These are phyloP conservation scores for Aleiodes leptofemur DNA, from an alignment of 2,888 invertebrate genomes.

Conservation along the genomic window DNA sequence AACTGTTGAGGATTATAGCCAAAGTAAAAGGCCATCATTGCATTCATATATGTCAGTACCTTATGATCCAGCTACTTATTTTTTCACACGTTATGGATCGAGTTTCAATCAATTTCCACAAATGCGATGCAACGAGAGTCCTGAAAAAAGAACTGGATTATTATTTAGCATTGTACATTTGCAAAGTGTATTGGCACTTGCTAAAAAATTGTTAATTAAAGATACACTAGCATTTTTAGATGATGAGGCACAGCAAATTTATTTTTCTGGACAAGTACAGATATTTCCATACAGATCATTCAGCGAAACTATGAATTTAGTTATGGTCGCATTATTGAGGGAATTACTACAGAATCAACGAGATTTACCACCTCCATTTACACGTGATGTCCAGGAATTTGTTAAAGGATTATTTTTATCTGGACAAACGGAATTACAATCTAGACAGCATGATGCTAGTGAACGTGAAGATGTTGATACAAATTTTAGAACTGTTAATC, in stretches of 20 bases:
- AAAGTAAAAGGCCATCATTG: conserved; percentile 73
- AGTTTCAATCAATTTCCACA: conserved; percentile 94
- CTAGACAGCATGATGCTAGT: conserved; percentile 89
- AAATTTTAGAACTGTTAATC: conserved; percentile 88
- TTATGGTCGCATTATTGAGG: conserved; percentile 92
- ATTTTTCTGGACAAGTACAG: conserved; percentile 76
- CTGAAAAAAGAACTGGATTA: conserved; percentile 81
- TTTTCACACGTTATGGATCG: conserved; percentile 94
- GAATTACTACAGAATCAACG: conserved; percentile 94
- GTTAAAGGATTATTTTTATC: conserved; percentile 92
- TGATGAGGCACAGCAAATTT: conserved; percentile 85
- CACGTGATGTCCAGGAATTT: conserved; percentile 93
- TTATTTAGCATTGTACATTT: conserved; percentile 87
- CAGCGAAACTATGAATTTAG: conserved; percentile 95
- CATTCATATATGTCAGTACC: conserved; percentile 82
- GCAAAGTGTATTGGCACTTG: conserved; percentile 86
- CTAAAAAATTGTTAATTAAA: conserved; percentile 91
- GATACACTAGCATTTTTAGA: conserved; percentile 89
- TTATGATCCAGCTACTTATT: conserved; percentile 89
- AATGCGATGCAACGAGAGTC: conserved; percentile 85
- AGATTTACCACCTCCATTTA: conserved; percentile 92
- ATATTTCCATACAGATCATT: conserved; percentile 95
- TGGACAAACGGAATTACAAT: conserved; percentile 94
- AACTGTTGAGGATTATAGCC: conserved; percentile 64
- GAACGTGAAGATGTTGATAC: conserved; percentile 89